Evolutionary conservation across 2,797 vertebrate species (phyloP), one percentile per base, ranked within the genome.

Genomic region (Takifugu rubripes): DNA sequence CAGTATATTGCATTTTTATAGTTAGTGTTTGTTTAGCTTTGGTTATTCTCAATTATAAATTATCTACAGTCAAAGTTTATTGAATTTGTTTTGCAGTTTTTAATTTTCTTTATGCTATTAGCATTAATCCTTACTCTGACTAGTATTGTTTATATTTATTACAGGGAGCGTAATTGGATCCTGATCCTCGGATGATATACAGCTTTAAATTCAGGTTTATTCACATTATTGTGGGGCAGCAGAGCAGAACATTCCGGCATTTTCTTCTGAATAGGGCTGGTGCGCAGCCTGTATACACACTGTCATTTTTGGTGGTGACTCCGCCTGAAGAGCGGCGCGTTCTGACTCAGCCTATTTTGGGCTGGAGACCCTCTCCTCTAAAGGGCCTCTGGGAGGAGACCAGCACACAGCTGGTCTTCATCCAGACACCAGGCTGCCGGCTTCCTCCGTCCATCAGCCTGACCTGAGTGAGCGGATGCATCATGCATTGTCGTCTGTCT

Each of bases 401-500:
- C 58, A 36, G 49, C 54, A 40, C 6, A 6, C 54, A 17, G 45
- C 50, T 15, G 3, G 21, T 48, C 50, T 14, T 53, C 24, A 5
- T 52, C 53, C 56, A 52, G 50, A 33, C 53, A 70, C 60, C 54
- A 27, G 49, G 59, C 68, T 49, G 12, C 68, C 31, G 44, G 65
- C 61, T 69, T 68, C 59, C 75, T 25, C 65, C 52, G 21, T 76
- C 76, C 55, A 43, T 84, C 82, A 68, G 66, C 74, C 4, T 65
- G 71, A 66, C 64, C 66, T 63, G 40, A 61, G 78, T 75, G 71
- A 83, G 77, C 73, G 69, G 81, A 84, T 81, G 86, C 70, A 53
- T 83, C 86, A 85, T 92, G 81, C 85, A 90, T 89, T 86, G 89
- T 89, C 79, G 62, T 58, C 77, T 72, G 84, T 88, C 80, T 88